Evolutionary conservation across 2,113 vertebrate genomes (phyloP), one percentile per base, ranked within the genome.

Genomic region (Antechinus stuartii): DNA sequence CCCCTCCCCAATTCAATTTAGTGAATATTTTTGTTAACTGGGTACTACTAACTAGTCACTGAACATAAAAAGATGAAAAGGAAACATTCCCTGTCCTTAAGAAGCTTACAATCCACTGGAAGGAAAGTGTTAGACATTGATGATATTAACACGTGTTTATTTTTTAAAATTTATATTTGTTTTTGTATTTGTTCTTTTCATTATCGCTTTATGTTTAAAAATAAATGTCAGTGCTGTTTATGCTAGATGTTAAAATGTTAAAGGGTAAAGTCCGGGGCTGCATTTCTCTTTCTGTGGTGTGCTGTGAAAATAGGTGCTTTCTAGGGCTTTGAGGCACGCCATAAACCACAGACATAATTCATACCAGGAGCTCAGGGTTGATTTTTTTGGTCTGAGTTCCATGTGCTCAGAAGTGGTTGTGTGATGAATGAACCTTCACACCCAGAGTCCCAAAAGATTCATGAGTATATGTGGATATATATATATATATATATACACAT

Each of bases 231-330:
- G 68, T 22, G 19, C 68, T 84, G 68, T 84, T 84, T 84, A 84
- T 84, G 35, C 68, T 84, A 84, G 68, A 84, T 84, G 42, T 84
- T 84, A 84, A 84, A 84, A 84, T 84, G 68, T 84, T 84, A 84
- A n/a, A 84, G 68, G 35, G 68, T 42, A 42, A n/a, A 84, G n/a
- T 42, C 68, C n/a, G 42, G 68, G 68, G 19, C n/a, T 84, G 68
- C 68, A 84, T 84, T 84, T 84, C 68, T 84, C 19, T 84, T 84
- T 84, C 68, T 84, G n/a, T 42, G 68, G 68, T 84, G 19, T 84
- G 68, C 68, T 84, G n/a, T 84, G 68, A 84, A 84, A 84, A 84
- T 84, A 84, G 68, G 68, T 84, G 68, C 68, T 84, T 84, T 84
- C 68, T 84, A 84, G 68, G 68, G 68, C 68, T 84, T 84, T 84